phyloP scores from a whole-genome alignment of 2,888 invertebrate species.

The Leptinotarsa juncta region DNA sequence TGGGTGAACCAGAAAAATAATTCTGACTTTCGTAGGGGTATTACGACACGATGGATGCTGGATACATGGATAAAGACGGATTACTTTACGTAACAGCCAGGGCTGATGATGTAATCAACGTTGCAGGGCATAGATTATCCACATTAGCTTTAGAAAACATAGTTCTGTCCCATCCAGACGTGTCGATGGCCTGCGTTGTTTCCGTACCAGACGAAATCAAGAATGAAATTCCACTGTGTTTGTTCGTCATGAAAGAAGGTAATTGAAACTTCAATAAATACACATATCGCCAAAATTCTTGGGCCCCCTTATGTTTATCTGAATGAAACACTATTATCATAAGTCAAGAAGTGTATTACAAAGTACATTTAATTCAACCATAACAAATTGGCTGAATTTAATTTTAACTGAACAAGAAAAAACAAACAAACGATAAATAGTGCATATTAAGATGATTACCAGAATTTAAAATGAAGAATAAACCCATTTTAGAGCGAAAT shows the following conservation, averaged over 20 bases:
- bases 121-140: slow-evolving; percentile 92
- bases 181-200: slow-evolving; percentile 89
- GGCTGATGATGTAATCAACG: slow-evolving; percentile 95
- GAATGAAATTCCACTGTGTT: slow-evolving; percentile 89
- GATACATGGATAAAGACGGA: slow-evolving; percentile 84
- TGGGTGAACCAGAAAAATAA: background rate
- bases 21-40: slow-evolving; percentile 72
- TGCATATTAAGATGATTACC: too few species aligned
- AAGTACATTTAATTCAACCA: too few species aligned
- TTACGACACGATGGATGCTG: slow-evolving; percentile 96
- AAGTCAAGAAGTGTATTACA: too few species aligned
- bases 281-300: too few species aligned
- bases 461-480: too few species aligned
- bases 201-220: slow-evolving; percentile 91
- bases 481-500: too few species aligned
- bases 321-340: too few species aligned
- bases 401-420: too few species aligned
- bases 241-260: slow-evolving; percentile 82
- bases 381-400: too few species aligned
- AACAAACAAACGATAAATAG: too few species aligned
- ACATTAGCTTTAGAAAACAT: slow-evolving; percentile 93
- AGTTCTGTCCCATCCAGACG: slow-evolving; percentile 84
- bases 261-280: slow-evolving; percentile 32
- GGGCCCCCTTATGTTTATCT: too few species aligned
- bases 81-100: slow-evolving; percentile 90